Evolutionary conservation across 2,888 invertebrate genomes (phyloP), one percentile per base, ranked within the genome.

Genomic region (Idaea biselata): DNA sequence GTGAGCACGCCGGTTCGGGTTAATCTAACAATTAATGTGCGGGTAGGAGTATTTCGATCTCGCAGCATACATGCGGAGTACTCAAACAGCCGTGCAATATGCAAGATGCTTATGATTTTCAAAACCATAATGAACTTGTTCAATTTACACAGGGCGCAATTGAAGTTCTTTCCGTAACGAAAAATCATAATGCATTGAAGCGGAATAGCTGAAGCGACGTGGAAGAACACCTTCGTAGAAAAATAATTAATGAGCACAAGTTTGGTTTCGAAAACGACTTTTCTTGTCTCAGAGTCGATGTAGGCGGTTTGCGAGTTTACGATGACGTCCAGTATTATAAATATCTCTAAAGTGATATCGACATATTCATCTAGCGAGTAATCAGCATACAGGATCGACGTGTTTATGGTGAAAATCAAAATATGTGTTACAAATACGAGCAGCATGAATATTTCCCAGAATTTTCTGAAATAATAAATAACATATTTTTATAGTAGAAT

Each of bases 141-240:
- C 0, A 69, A 64, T 60, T 74, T 80, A 63, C 77, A 77, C 1
- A 70, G 17, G 0, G 62, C 7, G 18, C 77, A 77, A 7, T 58
- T n/a, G 7, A 75, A 64, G 8, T 73, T 25, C 5, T 55, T 18
- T 0, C 81, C 78, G 25, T 74, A 75, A 57, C 76, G 71, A 0
- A 80, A 7, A 18, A 78, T 68, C 68, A 80, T 66, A 5, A 81
- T 59, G 6, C 68, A 64, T 18, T 78, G 73, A 0, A 76, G 32
- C 0, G 82, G 82, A n/a, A 80, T 71, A 0, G 79, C 74, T 1
- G 76, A 72, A 0, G 68, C 69, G 0, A 66, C 69, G 55, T 82
- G 78, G 0, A 82, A 11, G 60, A 77, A 81, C 6, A 81, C 54
- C 16, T 76, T 76, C 0, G 69, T 79, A 0, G 75, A 75, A 31